phyloP scores from a whole-genome alignment of 2,113 vertebrate genomes.

The Strix uralensis region DNA sequence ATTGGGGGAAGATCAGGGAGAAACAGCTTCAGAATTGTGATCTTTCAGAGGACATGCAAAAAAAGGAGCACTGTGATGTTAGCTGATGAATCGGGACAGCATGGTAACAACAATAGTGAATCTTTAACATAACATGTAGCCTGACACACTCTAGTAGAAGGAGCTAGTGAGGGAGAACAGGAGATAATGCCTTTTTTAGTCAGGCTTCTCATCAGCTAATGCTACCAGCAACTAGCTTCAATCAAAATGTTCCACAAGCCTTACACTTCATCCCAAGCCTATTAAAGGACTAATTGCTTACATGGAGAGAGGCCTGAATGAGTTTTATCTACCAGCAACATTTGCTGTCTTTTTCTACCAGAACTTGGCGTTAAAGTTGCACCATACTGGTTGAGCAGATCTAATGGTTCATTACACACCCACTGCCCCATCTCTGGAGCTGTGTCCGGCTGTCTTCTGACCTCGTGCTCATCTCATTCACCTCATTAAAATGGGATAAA shows the following conservation, averaged over 20 bases:
- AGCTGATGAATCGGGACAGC: neutral
- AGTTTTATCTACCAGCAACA: neutral
- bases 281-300: neutral
- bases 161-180: neutral
- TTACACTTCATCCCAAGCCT: neutral
- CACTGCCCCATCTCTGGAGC: neutral
- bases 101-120: neutral
- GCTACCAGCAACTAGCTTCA: neutral
- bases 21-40: neutral
- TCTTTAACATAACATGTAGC: neutral
- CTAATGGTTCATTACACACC: neutral
- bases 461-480: neutral
- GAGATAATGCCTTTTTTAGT: neutral
- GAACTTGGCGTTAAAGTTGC: neutral
- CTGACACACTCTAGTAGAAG: neutral
- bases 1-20: neutral
- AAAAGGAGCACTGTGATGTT: neutral
- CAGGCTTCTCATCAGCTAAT: neutral
- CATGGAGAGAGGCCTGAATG: neutral
- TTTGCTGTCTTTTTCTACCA: neutral
- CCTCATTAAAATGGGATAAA: neutral
- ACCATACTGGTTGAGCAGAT: neutral
- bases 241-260: neutral
- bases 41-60: neutral
- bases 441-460: neutral